These are phyloP conservation scores for Caenorhabditis brenneri DNA, from an alignment of 1,140 invertebrate species.

Conservation along the genomic window DNA sequence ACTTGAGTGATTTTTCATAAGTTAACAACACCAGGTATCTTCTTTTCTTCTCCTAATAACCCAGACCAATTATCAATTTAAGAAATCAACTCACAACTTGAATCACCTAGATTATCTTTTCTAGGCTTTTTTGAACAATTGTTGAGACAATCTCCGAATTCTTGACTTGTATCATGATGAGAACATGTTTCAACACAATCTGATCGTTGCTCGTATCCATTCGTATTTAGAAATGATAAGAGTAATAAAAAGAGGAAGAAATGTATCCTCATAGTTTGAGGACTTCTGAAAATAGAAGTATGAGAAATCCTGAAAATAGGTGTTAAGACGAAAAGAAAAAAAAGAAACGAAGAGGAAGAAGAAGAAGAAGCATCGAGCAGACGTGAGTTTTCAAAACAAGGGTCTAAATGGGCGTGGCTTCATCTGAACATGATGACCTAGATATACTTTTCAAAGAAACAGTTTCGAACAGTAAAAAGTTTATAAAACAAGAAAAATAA, in stretches of 20 bases:
- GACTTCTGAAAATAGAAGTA: background rate
- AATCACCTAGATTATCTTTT: conserved; percentile 1
- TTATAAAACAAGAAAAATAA: background rate
- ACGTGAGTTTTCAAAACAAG: background rate
- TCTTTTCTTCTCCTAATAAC: too few relatives aligned
- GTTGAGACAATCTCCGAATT: background rate
- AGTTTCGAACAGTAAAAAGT: background rate
- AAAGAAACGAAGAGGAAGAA: too few relatives aligned
- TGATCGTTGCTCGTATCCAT: conserved; percentile 10
- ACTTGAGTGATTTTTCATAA: too few relatives aligned
- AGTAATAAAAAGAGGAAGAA: background rate
- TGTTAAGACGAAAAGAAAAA: too few relatives aligned
- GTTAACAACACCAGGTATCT: too few relatives aligned
- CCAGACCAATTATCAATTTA: too few relatives aligned
- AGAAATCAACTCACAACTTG: background rate
- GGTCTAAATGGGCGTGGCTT: background rate
- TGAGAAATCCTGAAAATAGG: background rate
- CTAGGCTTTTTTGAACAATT: conserved; percentile 1
- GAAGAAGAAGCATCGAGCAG: too few relatives aligned
- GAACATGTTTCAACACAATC: conserved; percentile 7
- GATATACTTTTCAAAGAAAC: background rate
- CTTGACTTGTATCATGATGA: conserved; percentile 16
- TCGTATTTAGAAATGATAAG: background rate
- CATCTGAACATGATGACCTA: background rate
- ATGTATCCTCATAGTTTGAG: conserved; percentile 10